Evolutionary conservation across 2,797 vertebrate genomes (phyloP), one percentile per base, ranked within the genome.

Genomic region (Lates japonicus): DNA sequence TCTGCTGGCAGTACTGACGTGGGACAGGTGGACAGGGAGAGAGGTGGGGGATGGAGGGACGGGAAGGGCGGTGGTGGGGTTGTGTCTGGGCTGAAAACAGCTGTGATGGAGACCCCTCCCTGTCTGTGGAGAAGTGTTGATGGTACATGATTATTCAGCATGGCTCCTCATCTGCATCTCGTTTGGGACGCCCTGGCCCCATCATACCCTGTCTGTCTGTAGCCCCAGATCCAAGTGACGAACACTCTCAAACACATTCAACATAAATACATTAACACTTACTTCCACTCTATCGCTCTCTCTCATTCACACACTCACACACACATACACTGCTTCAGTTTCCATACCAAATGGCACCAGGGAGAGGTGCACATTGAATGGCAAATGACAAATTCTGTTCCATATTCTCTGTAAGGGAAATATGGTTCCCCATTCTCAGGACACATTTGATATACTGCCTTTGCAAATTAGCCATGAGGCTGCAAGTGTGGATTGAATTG

Each of bases 401-500:
- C 70, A 54, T 81, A 82, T 71, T 86, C 61, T 82, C 73, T 65
- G 78, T 68, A 78, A 75, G 77, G 59, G 46, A 88, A 83, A 84
- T 79, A 80, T 44, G 64, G 74, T 67, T 75, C 79, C 59, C 69
- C 44, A 49, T 75, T 83, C 69, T 88, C 78, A 60, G 74, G 87
- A 81, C 86, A 92, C 70, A 83, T 87, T 92, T 91, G 84, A 90
- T 89, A 83, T 82, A 88, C 75, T 83, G 81, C 84, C 73, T 51
- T 78, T 83, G 87, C 92, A 92, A 93, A 94, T 92, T 90, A 90
- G 88, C 84, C 90, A 83, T 57, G 78, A 90, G 87, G 82, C 86
- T 74, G 81, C 74, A 57, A 87, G 85, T 81, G 81, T 85, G 80
- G 81, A 89, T 84, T 84, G 78, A 91, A 88, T 90, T 92, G 90